phyloP scores from a whole-genome alignment of 2,113 vertebrate species.

The Calidris pygmaea region DNA sequence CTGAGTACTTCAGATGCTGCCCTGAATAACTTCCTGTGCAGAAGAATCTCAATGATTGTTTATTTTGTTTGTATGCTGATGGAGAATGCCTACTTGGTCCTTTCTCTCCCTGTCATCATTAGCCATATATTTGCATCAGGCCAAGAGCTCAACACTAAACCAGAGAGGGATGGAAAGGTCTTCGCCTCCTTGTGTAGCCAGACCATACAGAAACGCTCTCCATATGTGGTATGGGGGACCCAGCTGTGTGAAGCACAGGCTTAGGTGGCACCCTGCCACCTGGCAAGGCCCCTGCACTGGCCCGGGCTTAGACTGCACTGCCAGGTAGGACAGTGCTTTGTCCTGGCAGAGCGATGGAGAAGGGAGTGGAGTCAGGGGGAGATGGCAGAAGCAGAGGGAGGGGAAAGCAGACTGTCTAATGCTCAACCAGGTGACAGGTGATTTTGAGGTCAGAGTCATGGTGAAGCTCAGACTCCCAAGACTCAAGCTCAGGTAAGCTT shows the following conservation, averaged over 20 bases:
- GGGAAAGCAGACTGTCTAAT: neutral
- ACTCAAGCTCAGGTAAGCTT: neutral
- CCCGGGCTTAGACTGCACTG: rapidly evolving
- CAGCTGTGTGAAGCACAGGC: neutral
- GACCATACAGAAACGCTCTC: neutral
- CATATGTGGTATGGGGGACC: neutral
- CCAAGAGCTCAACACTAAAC: neutral
- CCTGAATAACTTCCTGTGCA: neutral
- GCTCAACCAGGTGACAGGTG: neutral
- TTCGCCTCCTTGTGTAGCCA: neutral
- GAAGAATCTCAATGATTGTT: neutral
- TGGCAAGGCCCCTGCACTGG: neutral
- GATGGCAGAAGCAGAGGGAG: rapidly evolving
- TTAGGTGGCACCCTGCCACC: neutral
- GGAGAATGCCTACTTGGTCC: neutral
- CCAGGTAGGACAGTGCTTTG: neutral
- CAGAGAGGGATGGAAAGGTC: neutral
- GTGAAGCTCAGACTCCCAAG: neutral
- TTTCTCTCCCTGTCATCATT: neutral
- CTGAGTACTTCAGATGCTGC: constrained; percentile 12
- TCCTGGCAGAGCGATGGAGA: neutral
- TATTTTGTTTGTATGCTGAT: neutral
- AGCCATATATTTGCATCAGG: neutral
- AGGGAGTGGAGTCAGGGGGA: neutral
- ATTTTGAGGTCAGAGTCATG: neutral